These are phyloP conservation scores for Drosophila kambysellisi DNA, from an alignment of 2,888 invertebrate genomes.

Conservation along the genomic window DNA sequence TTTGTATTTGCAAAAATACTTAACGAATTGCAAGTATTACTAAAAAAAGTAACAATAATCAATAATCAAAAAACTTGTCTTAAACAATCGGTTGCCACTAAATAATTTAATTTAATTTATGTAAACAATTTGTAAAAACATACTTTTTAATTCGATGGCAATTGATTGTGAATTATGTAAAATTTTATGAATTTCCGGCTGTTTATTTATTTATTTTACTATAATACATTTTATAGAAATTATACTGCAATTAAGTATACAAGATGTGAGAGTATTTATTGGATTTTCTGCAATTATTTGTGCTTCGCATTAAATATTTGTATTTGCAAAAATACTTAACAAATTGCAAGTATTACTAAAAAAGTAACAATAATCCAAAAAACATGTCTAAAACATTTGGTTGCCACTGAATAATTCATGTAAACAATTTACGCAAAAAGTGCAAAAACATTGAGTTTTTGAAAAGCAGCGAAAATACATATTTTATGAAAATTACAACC, in stretches of 20 bases:
- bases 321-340: neutral
- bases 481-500: slow-evolving; percentile 43
- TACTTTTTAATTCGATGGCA: no score
- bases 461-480: slow-evolving; percentile 38
- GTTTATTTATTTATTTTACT: no score
- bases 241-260: no score
- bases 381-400: no score
- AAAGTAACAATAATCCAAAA: neutral
- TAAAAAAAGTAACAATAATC: no score
- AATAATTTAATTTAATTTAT: slow-evolving; percentile 17
- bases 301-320: neutral
- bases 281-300: no score
- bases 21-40: neutral
- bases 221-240: no score
- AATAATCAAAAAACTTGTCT: no score
- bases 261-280: slow-evolving; percentile 42
- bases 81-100: neutral
- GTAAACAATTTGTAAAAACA: slow-evolving; percentile 27
- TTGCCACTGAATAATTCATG: slow-evolving; percentile 17
- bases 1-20: neutral
- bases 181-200: no score
- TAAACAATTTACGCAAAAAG: slow-evolving; percentile 22
- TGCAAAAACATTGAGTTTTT: slow-evolving; percentile 4
- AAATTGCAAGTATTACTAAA: neutral
- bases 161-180: no score